Evolutionary conservation across 1,140 invertebrate species (phyloP).

Genomic region (Macrobrachium nipponense): DNA sequence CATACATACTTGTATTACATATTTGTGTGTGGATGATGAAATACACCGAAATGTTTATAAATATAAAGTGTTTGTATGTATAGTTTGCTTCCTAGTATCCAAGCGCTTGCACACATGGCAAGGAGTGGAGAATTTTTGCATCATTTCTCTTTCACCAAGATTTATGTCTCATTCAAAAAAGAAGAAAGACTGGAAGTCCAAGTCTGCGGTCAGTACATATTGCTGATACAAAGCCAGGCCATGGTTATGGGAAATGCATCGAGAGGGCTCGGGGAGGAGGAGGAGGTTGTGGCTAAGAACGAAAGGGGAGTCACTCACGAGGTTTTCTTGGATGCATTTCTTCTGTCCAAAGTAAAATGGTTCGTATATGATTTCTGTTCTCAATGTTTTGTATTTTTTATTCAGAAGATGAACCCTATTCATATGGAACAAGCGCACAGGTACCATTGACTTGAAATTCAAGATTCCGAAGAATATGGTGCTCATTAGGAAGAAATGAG

Average conservation of each 20-base stretch:
- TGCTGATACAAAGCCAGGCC: not conserved
- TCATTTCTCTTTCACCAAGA: not conserved
- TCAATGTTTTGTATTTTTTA: too few relatives aligned
- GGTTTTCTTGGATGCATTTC: too few relatives aligned
- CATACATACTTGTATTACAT: not conserved
- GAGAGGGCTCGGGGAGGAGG: not conserved
- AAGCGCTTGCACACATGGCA: not conserved
- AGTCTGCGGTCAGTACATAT: not conserved
- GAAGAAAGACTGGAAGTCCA: not conserved
- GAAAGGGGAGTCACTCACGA: not conserved
- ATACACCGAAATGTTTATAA: too few relatives aligned
- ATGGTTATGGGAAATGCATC: not conserved
- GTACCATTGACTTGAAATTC: too few relatives aligned
- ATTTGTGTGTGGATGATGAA: too few relatives aligned
- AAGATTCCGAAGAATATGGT: too few relatives aligned
- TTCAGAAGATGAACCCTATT: too few relatives aligned
- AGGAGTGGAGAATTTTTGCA: not conserved
- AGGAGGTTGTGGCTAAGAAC: not conserved
- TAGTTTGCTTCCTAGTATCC: not conserved
- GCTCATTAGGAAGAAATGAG: too few relatives aligned
- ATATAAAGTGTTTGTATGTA: not conserved
- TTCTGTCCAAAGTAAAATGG: too few relatives aligned
- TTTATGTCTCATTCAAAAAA: not conserved
- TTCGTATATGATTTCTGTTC: too few relatives aligned
- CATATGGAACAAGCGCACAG: too few relatives aligned